phyloP scores from a whole-genome alignment of 2,797 vertebrate species.

The Eulemur coronatus region DNA sequence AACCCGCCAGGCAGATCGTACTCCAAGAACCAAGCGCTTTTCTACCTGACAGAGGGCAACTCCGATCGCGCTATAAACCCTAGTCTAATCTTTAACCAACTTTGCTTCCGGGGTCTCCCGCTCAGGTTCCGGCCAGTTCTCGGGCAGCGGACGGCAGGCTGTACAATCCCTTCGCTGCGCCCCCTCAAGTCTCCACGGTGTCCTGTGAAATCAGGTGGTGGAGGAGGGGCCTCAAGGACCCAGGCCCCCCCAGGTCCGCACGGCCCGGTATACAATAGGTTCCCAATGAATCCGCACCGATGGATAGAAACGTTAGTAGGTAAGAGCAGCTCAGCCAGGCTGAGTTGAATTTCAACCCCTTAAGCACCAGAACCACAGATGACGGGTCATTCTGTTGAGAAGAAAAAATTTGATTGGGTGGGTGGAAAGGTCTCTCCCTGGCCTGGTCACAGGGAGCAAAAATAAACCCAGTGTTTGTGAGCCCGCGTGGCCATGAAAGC shows the following conservation, averaged over 20 bases:
- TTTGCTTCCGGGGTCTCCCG: background rate
- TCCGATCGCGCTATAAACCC: accelerated
- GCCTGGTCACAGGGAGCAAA: background rate
- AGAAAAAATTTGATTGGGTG: background rate
- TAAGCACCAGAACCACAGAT: accelerated
- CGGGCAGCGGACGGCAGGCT: accelerated
- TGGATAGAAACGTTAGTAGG: background rate
- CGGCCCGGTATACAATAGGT: accelerated
- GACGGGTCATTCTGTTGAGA: background rate
- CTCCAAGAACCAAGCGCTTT: background rate
- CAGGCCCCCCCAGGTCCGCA: background rate
- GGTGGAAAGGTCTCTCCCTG: background rate
- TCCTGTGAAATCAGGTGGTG: background rate
- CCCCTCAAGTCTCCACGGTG: accelerated
- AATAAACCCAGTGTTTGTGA: background rate
- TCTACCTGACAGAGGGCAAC: background rate
- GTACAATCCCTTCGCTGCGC: background rate
- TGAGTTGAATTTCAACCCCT: background rate
- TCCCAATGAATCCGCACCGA: background rate
- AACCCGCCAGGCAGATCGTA: background rate
- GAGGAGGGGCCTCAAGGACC: background rate
- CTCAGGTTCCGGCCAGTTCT: background rate
- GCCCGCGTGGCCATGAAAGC: background rate
- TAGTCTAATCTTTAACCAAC: constrained; percentile 55
- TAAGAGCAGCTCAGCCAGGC: background rate